Evolutionary conservation across 2,113 vertebrate genomes (phyloP).

Genomic region (Poeciliopsis turrubarensis): DNA sequence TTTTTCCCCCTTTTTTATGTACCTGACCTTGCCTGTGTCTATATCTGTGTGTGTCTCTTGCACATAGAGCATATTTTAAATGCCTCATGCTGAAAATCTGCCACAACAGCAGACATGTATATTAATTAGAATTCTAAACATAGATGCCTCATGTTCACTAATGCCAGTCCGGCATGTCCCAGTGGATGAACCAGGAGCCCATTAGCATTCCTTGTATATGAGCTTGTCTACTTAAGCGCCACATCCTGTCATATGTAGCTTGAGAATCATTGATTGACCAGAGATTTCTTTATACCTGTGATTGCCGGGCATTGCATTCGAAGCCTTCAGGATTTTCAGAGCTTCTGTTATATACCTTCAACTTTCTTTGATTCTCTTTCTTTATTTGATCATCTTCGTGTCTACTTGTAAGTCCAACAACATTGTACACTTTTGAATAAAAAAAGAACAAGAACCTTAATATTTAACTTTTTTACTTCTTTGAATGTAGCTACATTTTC

Average conservation of each 20-base stretch:
- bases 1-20: conserved; percentile 53
- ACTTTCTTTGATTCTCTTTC: background rate
- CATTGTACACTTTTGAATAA: conserved; percentile 21
- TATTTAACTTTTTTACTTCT: background rate
- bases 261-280: conserved; percentile 32
- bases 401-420: conserved; percentile 22
- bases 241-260: conserved; percentile 36
- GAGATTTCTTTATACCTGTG: conserved; percentile 38
- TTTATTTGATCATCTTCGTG: conserved; percentile 18
- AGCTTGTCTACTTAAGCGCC: conserved; percentile 22
- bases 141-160: conserved; percentile 43
- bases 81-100: conserved; percentile 43
- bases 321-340: background rate
- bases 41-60: conserved; percentile 17
- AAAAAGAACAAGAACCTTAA: conserved; percentile 1
- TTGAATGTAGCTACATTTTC: conserved; percentile 1
- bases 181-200: conserved; percentile 9
- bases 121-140: conserved; percentile 62
- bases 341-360: conserved; percentile 33
- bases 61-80: conserved; percentile 35
- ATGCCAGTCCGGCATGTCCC: conserved; percentile 44
- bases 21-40: conserved; percentile 59
- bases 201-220: conserved; percentile 36
- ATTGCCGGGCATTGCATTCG: conserved; percentile 18
- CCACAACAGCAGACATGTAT: conserved; percentile 36